Evolutionary conservation across 1,140 invertebrate genomes (phyloP).

Genomic region (Eulimnadia texana): DNA sequence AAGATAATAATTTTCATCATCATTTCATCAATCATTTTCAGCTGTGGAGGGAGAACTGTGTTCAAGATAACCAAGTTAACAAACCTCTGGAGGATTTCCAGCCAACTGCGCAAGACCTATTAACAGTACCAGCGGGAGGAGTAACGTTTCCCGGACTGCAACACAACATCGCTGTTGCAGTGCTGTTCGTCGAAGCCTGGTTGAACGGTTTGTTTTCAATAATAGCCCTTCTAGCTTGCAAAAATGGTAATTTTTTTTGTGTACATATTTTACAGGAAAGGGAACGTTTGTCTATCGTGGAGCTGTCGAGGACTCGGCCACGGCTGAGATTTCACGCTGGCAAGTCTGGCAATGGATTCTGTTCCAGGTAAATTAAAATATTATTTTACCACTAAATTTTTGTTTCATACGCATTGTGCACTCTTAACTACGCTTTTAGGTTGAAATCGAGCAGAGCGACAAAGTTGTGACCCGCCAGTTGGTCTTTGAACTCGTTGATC

Average conservation of each 20-base stretch:
- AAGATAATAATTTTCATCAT: no score
- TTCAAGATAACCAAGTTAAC: conserved; percentile 31
- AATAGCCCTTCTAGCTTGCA: no score
- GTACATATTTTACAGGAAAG: no score
- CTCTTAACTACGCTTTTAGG: no score
- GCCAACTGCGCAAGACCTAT: conserved; percentile 31
- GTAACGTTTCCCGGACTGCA: conserved; percentile 42
- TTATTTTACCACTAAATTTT: no score
- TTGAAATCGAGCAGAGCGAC: conserved; percentile 28
- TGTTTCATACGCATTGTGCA: no score
- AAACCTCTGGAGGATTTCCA: conserved; percentile 27
- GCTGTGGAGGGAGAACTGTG: conserved; percentile 33
- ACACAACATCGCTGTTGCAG: conserved; percentile 46
- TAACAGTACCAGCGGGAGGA: conserved; percentile 43
- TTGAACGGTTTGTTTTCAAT: conserved; percentile 35
- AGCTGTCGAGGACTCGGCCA: conserved; percentile 54
- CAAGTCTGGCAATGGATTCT: conserved; percentile 61
- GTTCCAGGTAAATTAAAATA: conserved; percentile 35
- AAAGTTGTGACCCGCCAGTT: conserved; percentile 31
- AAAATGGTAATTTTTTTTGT: no score
- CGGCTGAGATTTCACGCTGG: conserved; percentile 52
- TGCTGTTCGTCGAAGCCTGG: conserved; percentile 52
- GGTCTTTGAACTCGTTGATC: conserved; percentile 28
- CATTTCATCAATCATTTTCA: no score
- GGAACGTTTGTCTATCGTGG: conserved; percentile 50